A percentile compares a stretch with the other conserved stretches of the same genome.
phyloP scores from a whole-genome alignment of 2,797 vertebrate genomes.

The Schizothorax lantsangensis region DNA sequence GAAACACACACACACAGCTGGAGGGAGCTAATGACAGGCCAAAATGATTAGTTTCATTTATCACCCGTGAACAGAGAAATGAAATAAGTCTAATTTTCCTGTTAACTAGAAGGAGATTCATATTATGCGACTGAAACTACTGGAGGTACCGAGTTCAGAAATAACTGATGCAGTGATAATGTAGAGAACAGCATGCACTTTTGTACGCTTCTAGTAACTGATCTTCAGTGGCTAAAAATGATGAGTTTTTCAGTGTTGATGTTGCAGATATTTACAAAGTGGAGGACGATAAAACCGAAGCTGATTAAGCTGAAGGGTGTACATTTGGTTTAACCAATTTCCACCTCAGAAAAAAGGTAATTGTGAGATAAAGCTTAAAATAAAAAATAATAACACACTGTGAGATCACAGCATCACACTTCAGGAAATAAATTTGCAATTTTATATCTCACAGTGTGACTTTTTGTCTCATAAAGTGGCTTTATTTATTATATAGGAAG shows the following conservation, averaged over 20 bases:
- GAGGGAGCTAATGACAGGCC: conserved; percentile 52
- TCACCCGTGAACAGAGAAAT: conserved; percentile 54
- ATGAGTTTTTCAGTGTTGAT: neutral
- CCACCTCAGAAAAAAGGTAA: neutral
- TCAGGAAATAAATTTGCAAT: neutral
- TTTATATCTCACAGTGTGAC: neutral
- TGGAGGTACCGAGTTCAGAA: conserved; percentile 21
- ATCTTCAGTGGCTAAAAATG: neutral
- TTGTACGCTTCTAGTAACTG: neutral
- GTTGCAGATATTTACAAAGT: neutral
- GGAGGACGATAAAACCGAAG: neutral
- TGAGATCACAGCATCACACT: neutral
- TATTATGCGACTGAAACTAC: conserved; percentile 39
- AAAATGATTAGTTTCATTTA: conserved; percentile 63
- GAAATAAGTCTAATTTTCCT: conserved; percentile 42
- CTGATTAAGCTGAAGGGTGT: neutral
- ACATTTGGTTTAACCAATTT: neutral
- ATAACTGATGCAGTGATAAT: conserved; percentile 31
- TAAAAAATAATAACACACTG: neutral
- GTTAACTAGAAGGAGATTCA: conserved; percentile 46
- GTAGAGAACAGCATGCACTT: neutral
- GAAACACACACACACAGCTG: conserved; percentile 40
- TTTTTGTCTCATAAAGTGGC: neutral
- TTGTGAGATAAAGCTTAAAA: neutral
- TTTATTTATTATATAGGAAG: neutral